These are phyloP conservation scores for Petromus typicus DNA, from an alignment of 2,113 vertebrate species.

Conservation along the genomic window DNA sequence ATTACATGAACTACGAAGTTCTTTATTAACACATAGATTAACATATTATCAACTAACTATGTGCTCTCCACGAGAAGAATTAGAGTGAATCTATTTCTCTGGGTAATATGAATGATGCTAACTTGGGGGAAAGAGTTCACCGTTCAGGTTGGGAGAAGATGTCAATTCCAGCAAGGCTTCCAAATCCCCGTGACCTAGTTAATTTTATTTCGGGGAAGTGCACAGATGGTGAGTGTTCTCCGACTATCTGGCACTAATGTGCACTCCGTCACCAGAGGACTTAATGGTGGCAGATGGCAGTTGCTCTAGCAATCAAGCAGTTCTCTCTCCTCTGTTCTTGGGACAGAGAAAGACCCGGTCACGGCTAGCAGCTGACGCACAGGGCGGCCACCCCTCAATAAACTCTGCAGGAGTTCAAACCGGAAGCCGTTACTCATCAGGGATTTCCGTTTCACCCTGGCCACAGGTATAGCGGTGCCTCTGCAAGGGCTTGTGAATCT, in stretches of 20 bases:
- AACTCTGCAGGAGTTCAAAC: conserved; percentile 61
- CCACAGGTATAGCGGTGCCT: conserved; percentile 49
- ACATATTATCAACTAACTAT: neutral
- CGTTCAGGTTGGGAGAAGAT: conserved; percentile 62
- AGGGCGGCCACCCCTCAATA: conserved; percentile 3
- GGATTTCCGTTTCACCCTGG: conserved; percentile 62
- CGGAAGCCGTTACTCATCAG: conserved; percentile 64
- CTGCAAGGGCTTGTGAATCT: conserved; percentile 70
- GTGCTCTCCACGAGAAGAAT: conserved; percentile 15
- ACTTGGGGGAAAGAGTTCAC: conserved; percentile 9
- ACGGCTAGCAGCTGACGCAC: conserved; percentile 67
- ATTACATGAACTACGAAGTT: neutral
- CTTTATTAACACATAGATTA: neutral
- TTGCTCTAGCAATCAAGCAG: conserved; percentile 72
- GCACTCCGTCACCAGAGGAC: conserved; percentile 74
- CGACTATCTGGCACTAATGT: conserved; percentile 77
- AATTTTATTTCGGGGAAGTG: conserved; percentile 80
- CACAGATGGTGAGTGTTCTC: conserved; percentile 80
- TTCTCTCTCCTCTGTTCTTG: conserved; percentile 51
- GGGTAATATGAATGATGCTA: conserved; percentile 44
- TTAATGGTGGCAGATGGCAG: conserved; percentile 78
- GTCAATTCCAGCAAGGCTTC: conserved; percentile 72
- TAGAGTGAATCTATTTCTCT: conserved; percentile 57
- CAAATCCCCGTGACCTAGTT: conserved; percentile 81
- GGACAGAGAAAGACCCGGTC: conserved; percentile 55